A percentile compares a stretch with the other conserved stretches of the same genome.
Evolutionary conservation across 2,888 invertebrate genomes (phyloP).

Genomic region (Ditula angustiorana): DNA sequence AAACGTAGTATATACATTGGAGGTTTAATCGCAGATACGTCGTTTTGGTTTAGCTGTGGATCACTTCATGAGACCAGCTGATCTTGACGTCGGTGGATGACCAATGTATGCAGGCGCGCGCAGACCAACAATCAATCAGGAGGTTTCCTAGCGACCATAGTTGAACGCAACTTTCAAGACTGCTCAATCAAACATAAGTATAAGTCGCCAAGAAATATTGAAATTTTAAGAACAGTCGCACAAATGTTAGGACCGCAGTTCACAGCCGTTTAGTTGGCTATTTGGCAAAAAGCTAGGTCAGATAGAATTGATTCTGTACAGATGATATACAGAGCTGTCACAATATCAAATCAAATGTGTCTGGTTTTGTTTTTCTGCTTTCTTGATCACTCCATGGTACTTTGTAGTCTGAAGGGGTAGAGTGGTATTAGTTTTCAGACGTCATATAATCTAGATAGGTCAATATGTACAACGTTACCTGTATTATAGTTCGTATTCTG

Average conservation of each 20-base stretch:
- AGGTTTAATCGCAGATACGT: background rate
- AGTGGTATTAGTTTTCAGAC: no score
- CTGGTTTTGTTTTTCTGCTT: no score
- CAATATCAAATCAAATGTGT: no score
- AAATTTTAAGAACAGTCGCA: background rate
- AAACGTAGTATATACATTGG: background rate
- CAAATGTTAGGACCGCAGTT: background rate
- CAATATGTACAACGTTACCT: background rate
- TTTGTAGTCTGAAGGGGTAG: no score
- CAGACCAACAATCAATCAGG: constrained; percentile 8
- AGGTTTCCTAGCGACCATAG: constrained; percentile 24
- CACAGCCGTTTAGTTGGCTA: background rate
- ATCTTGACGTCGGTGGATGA: background rate
- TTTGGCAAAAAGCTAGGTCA: background rate
- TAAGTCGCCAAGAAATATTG: constrained; percentile 19
- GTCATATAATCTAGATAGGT: background rate
- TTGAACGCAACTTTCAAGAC: constrained; percentile 33
- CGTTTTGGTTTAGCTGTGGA: background rate
- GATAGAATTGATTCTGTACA: background rate
- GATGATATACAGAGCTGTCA: no score
- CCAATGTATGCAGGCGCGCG: background rate
- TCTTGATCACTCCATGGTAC: no score
- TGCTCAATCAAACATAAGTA: background rate
- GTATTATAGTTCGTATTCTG: background rate
- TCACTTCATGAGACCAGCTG: constrained; percentile 9